phyloP scores from a whole-genome alignment of 2,113 vertebrate species.

The Melanostigma gelatinosum region DNA sequence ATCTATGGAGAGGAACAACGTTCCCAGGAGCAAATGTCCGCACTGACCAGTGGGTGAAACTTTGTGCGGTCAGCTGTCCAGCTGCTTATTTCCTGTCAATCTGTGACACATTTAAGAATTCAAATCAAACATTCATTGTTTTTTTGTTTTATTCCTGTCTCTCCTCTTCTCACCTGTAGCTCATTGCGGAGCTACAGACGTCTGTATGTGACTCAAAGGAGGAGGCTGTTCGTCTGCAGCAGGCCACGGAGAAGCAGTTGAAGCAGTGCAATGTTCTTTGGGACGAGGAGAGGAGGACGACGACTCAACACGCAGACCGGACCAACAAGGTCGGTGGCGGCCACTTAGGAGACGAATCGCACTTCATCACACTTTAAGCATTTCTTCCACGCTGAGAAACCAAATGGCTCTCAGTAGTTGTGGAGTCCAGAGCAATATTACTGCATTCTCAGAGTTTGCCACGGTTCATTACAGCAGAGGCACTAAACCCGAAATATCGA shows the following conservation, averaged over 20 bases:
- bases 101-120: neutral
- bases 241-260: conserved; percentile 81
- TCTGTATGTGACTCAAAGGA: conserved; percentile 85
- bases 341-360: neutral
- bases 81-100: conserved; percentile 10
- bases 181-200: conserved; percentile 88
- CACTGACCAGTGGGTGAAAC: neutral
- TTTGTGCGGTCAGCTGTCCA: neutral
- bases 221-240: conserved; percentile 84
- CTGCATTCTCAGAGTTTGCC: neutral
- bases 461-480: neutral
- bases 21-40: neutral
- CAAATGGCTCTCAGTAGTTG: neutral
- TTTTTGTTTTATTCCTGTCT: neutral
- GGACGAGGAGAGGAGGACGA: conserved; percentile 87
- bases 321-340: conserved; percentile 85
- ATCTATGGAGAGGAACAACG: neutral
- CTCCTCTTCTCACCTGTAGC: conserved; percentile 73
- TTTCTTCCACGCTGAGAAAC: neutral
- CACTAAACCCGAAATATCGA: neutral
- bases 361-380: neutral
- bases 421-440: neutral
- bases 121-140: neutral
- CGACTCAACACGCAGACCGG: conserved; percentile 85
- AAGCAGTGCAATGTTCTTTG: conserved; percentile 83